Evolutionary conservation across 2,888 invertebrate species (phyloP), one percentile per base, ranked within the genome.

Genomic region (Chrysomela aeneicollis): DNA sequence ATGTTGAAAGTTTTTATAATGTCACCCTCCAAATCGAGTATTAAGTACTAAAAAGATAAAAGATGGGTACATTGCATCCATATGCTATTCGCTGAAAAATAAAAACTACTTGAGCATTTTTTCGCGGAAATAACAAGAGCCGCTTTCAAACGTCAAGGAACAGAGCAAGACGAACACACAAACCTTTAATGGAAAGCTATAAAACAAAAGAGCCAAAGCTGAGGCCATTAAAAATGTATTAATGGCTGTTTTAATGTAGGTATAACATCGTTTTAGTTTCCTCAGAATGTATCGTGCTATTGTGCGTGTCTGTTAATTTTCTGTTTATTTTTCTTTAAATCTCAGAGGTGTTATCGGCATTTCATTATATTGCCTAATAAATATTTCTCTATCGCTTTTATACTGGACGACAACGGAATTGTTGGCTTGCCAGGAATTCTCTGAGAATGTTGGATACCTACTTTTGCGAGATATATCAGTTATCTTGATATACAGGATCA

Each of bases 181-280:
- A 42, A 42, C 42, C 42, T 42, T n/a, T 42, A 42, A 42, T 42
- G 42, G 15, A 42, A 42, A 42, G 42, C 42, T 4, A 42, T 42
- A 42, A 42, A 42, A 42, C 42, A 42, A 42, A 42, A 42, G 42
- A 42, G 42, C 42, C 42, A 6, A 42, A 42, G 42, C 42, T 42
- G 42, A 15, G 42, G 42, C 42, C 42, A 42, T 42, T 42, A 42
- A 42, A 42, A 42, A 42, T 42, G 15, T 42, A 42, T 15, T 42
- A 42, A 42, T 42, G 42, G 15, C 42, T 15, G 42, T 42, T 42
- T 42, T 42, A 42, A 42, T 42, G 42, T 42, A n/a, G 42, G 42
- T 15, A 35, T 10, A 42, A 42, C 15, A 15, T 15, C 42, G 12
- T 15, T 26, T 35, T 12, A 3, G 35, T 35, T 42, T 42, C 42